A percentile compares a stretch with the other conserved stretches of the same genome.
phyloP scores from a whole-genome alignment of 2,797 vertebrate species.

The Anisognathus igniventris region DNA sequence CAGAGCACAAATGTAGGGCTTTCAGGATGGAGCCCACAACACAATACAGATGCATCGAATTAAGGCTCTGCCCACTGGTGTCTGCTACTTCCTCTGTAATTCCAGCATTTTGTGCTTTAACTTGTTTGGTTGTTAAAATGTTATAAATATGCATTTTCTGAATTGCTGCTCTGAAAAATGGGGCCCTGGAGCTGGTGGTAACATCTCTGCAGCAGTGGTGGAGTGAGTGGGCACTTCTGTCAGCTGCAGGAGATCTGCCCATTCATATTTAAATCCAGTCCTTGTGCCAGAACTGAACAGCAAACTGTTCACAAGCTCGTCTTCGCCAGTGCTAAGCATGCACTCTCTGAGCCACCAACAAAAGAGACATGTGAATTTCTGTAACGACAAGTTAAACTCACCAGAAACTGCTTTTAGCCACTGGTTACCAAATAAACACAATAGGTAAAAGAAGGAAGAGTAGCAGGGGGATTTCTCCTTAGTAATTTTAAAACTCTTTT shows the following conservation, averaged over 20 bases:
- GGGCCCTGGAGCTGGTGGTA: slow-evolving; percentile 10
- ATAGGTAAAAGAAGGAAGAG: not conserved
- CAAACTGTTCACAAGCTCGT: not conserved
- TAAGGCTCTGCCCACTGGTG: not conserved
- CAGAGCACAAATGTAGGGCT: slow-evolving; percentile 2
- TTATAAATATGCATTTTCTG: slow-evolving; percentile 58
- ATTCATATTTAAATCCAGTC: slow-evolving; percentile 58
- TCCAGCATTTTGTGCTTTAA: slow-evolving; percentile 34
- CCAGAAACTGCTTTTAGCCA: not conserved
- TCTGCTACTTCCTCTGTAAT: slow-evolving; percentile 40
- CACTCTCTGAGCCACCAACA: not conserved
- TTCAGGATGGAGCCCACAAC: slow-evolving; percentile 28
- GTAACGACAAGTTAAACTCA: not conserved
- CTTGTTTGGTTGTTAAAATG: not conserved
- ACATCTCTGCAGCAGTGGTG: not conserved
- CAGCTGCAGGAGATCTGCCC: slow-evolving; percentile 50
- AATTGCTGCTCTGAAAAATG: slow-evolving; percentile 24
- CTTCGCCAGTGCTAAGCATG: not conserved
- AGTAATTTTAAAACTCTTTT: not conserved
- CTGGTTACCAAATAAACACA: not conserved
- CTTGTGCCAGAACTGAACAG: not conserved
- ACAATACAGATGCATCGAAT: slow-evolving; percentile 30
- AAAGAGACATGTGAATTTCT: not conserved
- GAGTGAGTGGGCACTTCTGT: slow-evolving; percentile 39
- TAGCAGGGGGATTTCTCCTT: not conserved